Conservation (phyloP, 2,797 vertebrate genomes). For the Cheirogaleus major region DNA sequence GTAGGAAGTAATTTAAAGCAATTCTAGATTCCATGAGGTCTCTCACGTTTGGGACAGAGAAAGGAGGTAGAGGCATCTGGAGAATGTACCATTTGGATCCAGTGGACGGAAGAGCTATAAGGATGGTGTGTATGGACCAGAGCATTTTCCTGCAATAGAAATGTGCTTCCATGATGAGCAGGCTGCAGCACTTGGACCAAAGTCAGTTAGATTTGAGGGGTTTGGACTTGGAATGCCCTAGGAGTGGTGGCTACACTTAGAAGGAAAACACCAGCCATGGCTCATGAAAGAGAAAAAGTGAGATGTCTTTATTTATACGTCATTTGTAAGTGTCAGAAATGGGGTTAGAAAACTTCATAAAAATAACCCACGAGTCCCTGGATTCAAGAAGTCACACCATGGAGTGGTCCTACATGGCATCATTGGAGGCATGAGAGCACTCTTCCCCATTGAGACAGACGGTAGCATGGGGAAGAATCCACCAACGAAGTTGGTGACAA, state of each 20-base stretch:
- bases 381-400: background rate
- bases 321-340: background rate
- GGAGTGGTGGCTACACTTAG: background rate
- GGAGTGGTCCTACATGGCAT: accelerated
- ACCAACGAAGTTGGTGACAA: background rate
- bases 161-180: background rate
- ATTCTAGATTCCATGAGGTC: background rate
- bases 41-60: background rate
- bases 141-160: background rate
- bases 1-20: background rate
- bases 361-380: background rate
- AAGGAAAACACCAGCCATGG: background rate
- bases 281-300: background rate
- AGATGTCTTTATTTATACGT: background rate
- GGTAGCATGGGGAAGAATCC: background rate
- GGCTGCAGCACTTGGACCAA: too few relatives aligned
- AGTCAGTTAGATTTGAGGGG: background rate
- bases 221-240: too few relatives aligned
- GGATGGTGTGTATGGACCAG: accelerated
- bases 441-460: background rate
- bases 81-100: background rate
- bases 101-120: background rate
- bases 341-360: background rate
- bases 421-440: background rate
- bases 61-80: background rate